Evolutionary conservation across 2,113 vertebrate species (phyloP).

Genomic region (Cryptotis parvus): DNA sequence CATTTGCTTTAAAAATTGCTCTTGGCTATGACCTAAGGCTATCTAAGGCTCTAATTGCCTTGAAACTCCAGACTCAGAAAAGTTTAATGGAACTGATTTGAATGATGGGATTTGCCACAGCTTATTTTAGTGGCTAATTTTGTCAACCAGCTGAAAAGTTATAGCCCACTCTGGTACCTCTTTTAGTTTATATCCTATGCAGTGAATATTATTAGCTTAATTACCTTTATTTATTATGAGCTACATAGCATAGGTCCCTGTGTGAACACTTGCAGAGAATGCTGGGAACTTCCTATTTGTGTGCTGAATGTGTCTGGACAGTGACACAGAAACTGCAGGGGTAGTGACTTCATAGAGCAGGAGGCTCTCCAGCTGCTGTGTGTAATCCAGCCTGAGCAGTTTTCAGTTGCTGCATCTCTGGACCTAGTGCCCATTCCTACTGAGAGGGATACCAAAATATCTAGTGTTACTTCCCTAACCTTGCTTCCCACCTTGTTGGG

Average conservation of each 20-base stretch:
- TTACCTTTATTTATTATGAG: constrained; percentile 75
- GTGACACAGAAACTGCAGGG: constrained; percentile 37
- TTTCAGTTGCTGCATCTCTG: constrained; percentile 70
- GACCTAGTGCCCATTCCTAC: constrained; percentile 45
- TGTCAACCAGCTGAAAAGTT: constrained; percentile 69
- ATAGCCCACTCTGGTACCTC: constrained; percentile 59
- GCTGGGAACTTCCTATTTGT: background rate
- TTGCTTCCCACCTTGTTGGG: constrained; percentile 44
- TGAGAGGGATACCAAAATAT: too few species aligned
- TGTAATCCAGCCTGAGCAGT: constrained; percentile 49
- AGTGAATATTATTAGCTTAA: constrained; percentile 51
- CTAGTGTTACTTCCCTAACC: background rate
- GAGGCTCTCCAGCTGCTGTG: constrained; percentile 8
- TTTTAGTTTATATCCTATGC: constrained; percentile 60
- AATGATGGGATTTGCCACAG: background rate
- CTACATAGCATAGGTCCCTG: constrained; percentile 55
- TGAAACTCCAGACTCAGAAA: background rate
- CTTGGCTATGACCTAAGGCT: constrained; percentile 37
- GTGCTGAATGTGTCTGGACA: background rate
- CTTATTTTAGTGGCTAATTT: constrained; percentile 58
- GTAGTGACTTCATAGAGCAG: background rate
- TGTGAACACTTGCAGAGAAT: constrained; percentile 48
- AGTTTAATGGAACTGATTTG: constrained; percentile 51
- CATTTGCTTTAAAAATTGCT: constrained; percentile 48
- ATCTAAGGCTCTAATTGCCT: constrained; percentile 25